Evolutionary conservation across 2,797 vertebrate species (phyloP).

Genomic region (Semotilus atromaculatus): DNA sequence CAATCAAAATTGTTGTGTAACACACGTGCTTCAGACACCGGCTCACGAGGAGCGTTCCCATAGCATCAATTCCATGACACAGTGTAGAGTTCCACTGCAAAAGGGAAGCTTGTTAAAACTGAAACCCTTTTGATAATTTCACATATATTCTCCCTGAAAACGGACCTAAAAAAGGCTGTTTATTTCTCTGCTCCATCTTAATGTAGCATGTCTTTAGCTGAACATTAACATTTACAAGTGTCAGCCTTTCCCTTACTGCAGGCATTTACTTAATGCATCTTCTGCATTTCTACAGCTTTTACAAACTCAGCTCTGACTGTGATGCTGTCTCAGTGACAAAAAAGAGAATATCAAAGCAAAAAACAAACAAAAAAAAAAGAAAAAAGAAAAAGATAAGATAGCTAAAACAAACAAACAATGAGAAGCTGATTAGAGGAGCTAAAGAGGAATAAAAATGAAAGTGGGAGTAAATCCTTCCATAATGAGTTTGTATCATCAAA

Average conservation of each 20-base stretch:
- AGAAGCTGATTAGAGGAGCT: conserved; percentile 16
- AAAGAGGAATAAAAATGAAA: conserved; percentile 40
- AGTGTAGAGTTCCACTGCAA: background rate
- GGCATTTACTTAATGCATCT: background rate
- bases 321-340: conserved; percentile 51
- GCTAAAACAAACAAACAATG: conserved; percentile 22
- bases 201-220: conserved; percentile 53
- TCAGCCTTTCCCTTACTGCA: conserved; percentile 53
- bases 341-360: conserved; percentile 54
- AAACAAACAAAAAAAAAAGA: background rate
- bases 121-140: conserved; percentile 57
- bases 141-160: conserved; percentile 23
- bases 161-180: conserved; percentile 16
- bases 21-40: background rate
- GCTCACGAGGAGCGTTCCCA: background rate
- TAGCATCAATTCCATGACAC: background rate
- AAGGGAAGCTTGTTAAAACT: conserved; percentile 59
- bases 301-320: background rate
- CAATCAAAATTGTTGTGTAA: background rate
- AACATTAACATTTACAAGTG: conserved; percentile 43
- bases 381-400: conserved; percentile 46
- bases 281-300: background rate
- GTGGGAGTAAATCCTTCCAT: conserved; percentile 70
- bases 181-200: conserved; percentile 14
- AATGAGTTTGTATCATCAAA: conserved; percentile 83